Evolutionary conservation across 2,113 vertebrate species (phyloP), one percentile per base, ranked within the genome.

Genomic region (Protobothrops mucrosquamatus): DNA sequence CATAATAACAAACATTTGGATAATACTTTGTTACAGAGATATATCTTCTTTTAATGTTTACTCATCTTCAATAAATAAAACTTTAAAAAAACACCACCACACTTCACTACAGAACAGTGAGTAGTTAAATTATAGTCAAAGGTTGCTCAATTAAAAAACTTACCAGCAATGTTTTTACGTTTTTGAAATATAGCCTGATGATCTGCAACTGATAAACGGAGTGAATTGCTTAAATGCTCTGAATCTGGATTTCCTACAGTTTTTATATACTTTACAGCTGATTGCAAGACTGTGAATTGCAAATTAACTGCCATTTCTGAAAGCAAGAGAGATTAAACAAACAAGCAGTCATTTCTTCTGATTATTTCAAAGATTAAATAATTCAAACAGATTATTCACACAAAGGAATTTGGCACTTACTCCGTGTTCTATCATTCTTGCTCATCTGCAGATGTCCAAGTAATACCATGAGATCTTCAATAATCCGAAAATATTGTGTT

Each of bases 401-500:
- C 24, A 24, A 92, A 88, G 55, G 85, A 97, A 94, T 69, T 93
- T 89, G 87, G 85, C 81, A 96, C 98, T 98, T 98, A 99, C 99
- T 98, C 97, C 98, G 98, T 46, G 99, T 99, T 95, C 97, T 98
- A 92, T 97, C 96, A 96, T 98, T 98, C 98, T 98, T 99, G 98
- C 98, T 99, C 64, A 98, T 99, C 96, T 99, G 98, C 97, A 99
- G 98, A 97, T 98, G 98, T 95, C 99, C 99, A 94, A 99, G 98
- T 93, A 99, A 97, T 52, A 99, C 98, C 96, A 99, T 98, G 94
- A 99, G 98, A 96, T 99, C 99, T 97, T 99, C 99, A 92, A 99
- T 99, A 97, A 99, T 99, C 96, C 99, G 98, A 96, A 99, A 99
- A 97, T 99, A 99, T 12, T 99, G 99, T 92, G 98, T 98, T 95